These are phyloP conservation scores for Pseudolaguvia tuberculata DNA, from an alignment of 2,113 vertebrate species.

Conservation along the genomic window DNA sequence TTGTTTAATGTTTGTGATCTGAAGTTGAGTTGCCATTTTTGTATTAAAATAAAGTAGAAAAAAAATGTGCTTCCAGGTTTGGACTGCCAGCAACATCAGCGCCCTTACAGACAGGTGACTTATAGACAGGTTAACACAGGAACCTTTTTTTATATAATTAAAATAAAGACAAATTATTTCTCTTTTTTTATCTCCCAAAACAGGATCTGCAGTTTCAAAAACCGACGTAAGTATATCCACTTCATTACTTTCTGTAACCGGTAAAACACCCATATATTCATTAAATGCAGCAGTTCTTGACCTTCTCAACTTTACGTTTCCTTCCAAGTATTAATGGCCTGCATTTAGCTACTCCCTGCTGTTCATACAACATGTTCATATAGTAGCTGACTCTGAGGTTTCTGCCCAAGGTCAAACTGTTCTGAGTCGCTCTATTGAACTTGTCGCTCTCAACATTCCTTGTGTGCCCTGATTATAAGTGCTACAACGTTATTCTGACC, in stretches of 20 bases:
- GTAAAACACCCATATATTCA: no score
- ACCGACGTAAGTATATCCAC: slow-evolving; percentile 43
- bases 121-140: background rate
- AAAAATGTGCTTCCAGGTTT: slow-evolving; percentile 35
- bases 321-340: background rate
- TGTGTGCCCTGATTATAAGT: background rate
- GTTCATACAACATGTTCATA: background rate
- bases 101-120: slow-evolving; percentile 69
- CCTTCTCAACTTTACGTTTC: background rate
- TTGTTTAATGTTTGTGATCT: background rate
- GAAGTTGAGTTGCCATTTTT: background rate
- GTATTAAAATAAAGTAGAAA: background rate
- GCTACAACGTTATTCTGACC: background rate
- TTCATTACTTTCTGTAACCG: background rate
- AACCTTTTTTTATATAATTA: no score
- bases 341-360: background rate
- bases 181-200: slow-evolving; percentile 12
- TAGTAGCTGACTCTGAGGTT: background rate
- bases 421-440: background rate
- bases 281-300: background rate
- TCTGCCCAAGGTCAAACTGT: background rate
- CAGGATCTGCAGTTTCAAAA: slow-evolving; percentile 46
- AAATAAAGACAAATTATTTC: no score
- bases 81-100: slow-evolving; percentile 41
- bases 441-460: background rate